Percentiles rank a stretch among this genome's conserved stretches.
These are phyloP conservation scores for Ardeotis arabs DNA, from an alignment of 2,113 vertebrate species.

Conservation along the genomic window DNA sequence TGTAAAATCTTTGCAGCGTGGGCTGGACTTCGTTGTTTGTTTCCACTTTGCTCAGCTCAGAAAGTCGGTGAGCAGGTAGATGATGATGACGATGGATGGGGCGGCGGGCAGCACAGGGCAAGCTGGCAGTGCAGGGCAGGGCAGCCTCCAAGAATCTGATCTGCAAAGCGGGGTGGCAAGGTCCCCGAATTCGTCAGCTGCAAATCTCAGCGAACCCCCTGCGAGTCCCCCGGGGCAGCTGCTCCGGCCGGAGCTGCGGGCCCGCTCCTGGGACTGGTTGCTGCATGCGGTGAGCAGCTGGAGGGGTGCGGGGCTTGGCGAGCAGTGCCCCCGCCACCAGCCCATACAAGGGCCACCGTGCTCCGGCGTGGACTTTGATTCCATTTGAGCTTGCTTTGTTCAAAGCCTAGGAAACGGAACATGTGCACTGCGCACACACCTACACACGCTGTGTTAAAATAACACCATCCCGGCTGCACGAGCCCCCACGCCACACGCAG, in stretches of 20 bases:
- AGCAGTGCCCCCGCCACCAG: neutral
- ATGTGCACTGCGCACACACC: constrained; percentile 63
- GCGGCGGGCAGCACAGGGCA: neutral
- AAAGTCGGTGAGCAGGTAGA: neutral
- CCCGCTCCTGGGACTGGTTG: neutral
- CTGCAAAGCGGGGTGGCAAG: neutral
- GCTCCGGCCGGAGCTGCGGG: accelerated
- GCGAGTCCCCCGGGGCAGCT: neutral
- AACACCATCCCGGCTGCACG: constrained; percentile 65
- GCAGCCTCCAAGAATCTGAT: neutral
- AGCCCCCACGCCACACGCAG: constrained; percentile 49
- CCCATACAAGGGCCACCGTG: neutral
- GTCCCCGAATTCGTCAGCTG: neutral
- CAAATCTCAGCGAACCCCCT: accelerated
- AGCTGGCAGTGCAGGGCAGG: neutral
- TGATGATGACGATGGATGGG: neutral
- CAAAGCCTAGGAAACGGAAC: constrained; percentile 58
- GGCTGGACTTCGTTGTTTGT: neutral
- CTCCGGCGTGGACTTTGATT: neutral
- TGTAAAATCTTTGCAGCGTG: neutral
- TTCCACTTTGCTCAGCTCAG: neutral
- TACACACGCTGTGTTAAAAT: constrained; percentile 61
- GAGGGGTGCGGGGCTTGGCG: neutral
- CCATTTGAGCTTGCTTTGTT: constrained; percentile 28
- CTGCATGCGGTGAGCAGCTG: accelerated